Evolutionary conservation across 2,888 invertebrate genomes (phyloP).

Genomic region (Apamea epomidion): DNA sequence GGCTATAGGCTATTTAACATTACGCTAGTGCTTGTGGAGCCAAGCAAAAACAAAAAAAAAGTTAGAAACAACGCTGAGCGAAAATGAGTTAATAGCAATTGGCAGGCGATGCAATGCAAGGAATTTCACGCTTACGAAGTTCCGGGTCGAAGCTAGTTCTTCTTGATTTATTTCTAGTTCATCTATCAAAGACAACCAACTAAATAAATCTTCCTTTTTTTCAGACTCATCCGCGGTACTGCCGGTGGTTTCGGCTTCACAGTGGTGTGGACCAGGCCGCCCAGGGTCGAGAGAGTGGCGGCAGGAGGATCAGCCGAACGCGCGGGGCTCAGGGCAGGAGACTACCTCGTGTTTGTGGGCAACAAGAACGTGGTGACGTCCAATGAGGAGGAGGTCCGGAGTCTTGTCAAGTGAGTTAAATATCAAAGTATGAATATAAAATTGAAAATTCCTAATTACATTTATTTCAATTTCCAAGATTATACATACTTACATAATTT

Average conservation of each 20-base stretch:
- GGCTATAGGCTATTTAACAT: no score
- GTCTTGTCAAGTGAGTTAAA: constrained; percentile 92
- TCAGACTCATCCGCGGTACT: constrained; percentile 86
- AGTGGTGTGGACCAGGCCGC: constrained; percentile 97
- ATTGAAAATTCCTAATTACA: neutral
- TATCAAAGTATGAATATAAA: neutral
- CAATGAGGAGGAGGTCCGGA: constrained; percentile 92
- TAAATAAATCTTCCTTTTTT: constrained; percentile 23
- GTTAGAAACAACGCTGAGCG: no score
- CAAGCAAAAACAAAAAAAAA: no score
- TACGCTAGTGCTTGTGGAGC: no score
- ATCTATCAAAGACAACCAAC: neutral
- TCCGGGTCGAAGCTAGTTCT: neutral
- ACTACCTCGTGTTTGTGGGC: constrained; percentile 97
- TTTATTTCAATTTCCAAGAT: neutral
- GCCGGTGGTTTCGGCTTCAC: constrained; percentile 95
- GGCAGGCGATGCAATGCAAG: no score
- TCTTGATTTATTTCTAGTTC: neutral
- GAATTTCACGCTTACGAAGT: no score
- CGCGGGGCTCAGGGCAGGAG: constrained; percentile 95
- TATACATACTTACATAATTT: no score
- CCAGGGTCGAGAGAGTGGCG: constrained; percentile 95
- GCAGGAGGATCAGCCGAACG: constrained; percentile 95
- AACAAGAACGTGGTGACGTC: constrained; percentile 96
- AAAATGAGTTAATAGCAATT: no score